Conservation (phyloP, 1,140 invertebrate species). For the Trichoplusia ni region DNA sequence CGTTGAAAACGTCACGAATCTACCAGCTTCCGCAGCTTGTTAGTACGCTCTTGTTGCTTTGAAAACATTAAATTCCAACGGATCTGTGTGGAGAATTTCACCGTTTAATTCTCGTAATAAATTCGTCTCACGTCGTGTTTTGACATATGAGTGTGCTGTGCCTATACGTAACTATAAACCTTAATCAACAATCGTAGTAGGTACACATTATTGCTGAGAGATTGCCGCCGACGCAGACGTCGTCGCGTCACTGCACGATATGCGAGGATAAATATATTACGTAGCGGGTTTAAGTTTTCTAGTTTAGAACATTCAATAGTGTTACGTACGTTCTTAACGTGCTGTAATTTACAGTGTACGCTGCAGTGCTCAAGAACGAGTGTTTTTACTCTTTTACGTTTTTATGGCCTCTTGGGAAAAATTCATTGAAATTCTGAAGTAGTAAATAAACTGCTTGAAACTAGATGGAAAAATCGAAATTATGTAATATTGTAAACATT, state of each 20-base stretch:
- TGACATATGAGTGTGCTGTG: conserved; percentile 13
- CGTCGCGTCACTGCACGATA: not conserved
- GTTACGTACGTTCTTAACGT: conserved; percentile 21
- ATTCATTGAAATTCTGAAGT: conserved; percentile 22
- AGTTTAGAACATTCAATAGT: conserved; percentile 12
- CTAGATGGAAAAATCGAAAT: conserved; percentile 5
- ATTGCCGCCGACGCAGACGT: not conserved
- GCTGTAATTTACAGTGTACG: conserved; percentile 17
- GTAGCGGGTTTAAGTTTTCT: not conserved
- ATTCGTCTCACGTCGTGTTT: conserved; percentile 28
- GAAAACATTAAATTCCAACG: conserved; percentile 31
- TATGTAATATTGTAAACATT: conserved; percentile 13
- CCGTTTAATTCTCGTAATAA: conserved; percentile 26
- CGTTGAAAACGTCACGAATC: conserved; percentile 43
- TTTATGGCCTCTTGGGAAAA: conserved; percentile 25
- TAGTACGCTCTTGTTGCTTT: conserved; percentile 33
- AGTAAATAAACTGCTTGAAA: conserved; percentile 16
- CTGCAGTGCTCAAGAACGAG: conserved; percentile 25
- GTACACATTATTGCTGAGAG: not conserved
- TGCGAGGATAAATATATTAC: conserved; percentile 14
- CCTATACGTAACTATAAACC: conserved; percentile 2
- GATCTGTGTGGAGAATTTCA: conserved; percentile 30
- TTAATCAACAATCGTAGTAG: not conserved
- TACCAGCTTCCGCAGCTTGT: conserved; percentile 32
- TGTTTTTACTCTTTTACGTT: conserved; percentile 22